Evolutionary conservation across 2,797 vertebrate species (phyloP).

Genomic region (Notolabrus celidotus): DNA sequence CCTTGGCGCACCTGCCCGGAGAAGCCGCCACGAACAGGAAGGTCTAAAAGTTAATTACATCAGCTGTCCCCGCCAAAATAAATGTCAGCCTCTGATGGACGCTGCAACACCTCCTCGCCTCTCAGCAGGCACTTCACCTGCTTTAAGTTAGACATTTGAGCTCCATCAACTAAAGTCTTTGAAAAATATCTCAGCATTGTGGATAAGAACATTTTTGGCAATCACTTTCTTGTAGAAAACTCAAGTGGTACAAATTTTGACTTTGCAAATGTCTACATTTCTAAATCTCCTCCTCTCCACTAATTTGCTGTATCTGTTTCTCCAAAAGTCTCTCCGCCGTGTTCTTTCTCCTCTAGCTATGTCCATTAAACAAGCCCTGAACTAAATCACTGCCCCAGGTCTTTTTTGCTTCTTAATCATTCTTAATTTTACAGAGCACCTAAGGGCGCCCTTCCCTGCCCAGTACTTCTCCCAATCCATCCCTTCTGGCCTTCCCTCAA

Average conservation of each 20-base stretch:
- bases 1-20: slow-evolving; percentile 75
- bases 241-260: background rate
- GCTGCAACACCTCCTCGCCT: slow-evolving; percentile 71
- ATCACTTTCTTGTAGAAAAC: background rate
- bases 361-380: slow-evolving; percentile 61
- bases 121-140: slow-evolving; percentile 59
- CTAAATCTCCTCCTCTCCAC: background rate
- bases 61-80: slow-evolving; percentile 79
- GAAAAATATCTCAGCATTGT: background rate
- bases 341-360: slow-evolving; percentile 33
- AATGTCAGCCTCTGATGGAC: slow-evolving; percentile 77
- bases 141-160: slow-evolving; percentile 47
- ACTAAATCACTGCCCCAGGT: slow-evolving; percentile 64
- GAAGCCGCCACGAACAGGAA: slow-evolving; percentile 75
- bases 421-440: slow-evolving; percentile 75
- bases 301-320: slow-evolving; percentile 9
- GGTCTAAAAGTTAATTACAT: slow-evolving; percentile 84
- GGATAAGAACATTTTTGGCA: background rate
- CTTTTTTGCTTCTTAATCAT: slow-evolving; percentile 70
- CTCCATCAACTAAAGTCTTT: slow-evolving; percentile 16
- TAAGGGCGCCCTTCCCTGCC: slow-evolving; percentile 49
- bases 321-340: slow-evolving; percentile 7
- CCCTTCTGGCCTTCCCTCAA: slow-evolving; percentile 53
- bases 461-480: slow-evolving; percentile 38
- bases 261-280: background rate